Percentiles rank a stretch among this genome's conserved stretches.
phyloP scores from a whole-genome alignment of 2,888 invertebrate species.

The Parnassius orleans region DNA sequence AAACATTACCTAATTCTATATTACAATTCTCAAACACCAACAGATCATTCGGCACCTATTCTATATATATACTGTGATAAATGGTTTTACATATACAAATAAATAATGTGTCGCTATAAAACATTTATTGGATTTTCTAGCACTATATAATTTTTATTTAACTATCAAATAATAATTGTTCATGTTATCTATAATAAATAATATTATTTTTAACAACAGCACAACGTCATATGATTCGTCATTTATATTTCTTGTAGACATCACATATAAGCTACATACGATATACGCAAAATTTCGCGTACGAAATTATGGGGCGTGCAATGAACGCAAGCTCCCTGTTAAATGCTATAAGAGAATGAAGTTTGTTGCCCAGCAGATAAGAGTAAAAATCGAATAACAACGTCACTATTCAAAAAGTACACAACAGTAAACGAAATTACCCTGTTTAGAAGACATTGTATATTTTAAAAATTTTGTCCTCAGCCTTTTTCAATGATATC shows the following conservation, averaged over 20 bases:
- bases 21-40: constrained; percentile 54
- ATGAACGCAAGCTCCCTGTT: constrained; percentile 23
- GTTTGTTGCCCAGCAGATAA: constrained; percentile 46
- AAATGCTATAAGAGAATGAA: constrained; percentile 37
- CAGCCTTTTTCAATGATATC: constrained; percentile 79
- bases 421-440: constrained; percentile 77
- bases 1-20: constrained; percentile 44
- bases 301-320: neutral
- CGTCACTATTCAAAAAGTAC: constrained; percentile 60
- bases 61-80: constrained; percentile 46
- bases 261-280: neutral
- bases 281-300: neutral
- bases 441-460: constrained; percentile 80
- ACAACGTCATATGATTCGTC: constrained; percentile 19
- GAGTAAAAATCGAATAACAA: constrained; percentile 70
- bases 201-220: constrained; percentile 34
- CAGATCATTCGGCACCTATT: constrained; percentile 57
- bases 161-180: constrained; percentile 42
- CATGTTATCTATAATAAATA: constrained; percentile 31
- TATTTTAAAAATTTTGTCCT: constrained; percentile 77
- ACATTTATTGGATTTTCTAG: constrained; percentile 39
- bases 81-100: constrained; percentile 61
- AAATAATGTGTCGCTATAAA: constrained; percentile 55
- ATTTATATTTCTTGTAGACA: neutral
- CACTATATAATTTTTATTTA: constrained; percentile 40